Evolutionary conservation across 2,113 vertebrate genomes (phyloP).

Genomic region (Anarrhichthys ocellatus): DNA sequence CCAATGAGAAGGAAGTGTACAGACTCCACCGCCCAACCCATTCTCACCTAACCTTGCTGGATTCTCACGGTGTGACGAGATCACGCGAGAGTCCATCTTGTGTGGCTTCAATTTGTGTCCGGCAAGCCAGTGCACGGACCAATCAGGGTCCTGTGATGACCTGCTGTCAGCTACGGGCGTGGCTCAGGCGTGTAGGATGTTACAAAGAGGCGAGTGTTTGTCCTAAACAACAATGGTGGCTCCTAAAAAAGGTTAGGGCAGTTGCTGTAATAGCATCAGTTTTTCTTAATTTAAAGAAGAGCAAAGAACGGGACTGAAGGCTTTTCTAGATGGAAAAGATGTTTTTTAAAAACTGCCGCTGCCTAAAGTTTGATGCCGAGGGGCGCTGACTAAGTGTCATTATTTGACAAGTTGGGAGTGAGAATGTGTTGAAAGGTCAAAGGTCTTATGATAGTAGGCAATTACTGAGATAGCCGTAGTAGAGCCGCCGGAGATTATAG

Average conservation of each 20-base stretch:
- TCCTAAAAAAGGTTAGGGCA: no score
- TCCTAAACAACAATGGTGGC: no score
- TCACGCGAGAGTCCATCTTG: no score
- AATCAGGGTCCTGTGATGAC: background rate
- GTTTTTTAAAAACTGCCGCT: background rate
- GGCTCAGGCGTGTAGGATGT: background rate
- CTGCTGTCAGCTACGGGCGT: background rate
- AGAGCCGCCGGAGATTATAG: background rate
- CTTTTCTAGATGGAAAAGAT: background rate
- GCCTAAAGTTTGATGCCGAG: background rate
- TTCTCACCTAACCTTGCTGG: no score
- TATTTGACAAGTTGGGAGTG: background rate
- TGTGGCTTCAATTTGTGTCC: no score
- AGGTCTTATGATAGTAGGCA: background rate
- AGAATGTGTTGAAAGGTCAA: background rate
- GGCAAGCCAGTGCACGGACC: no score
- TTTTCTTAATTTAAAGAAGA: background rate
- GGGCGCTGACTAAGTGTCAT: background rate
- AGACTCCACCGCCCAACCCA: background rate
- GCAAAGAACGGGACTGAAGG: background rate
- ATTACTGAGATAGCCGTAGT: background rate
- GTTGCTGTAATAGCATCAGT: background rate
- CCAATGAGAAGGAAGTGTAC: constrained; percentile 3
- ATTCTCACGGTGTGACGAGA: no score
- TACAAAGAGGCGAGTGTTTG: background rate